Evolutionary conservation across 2,797 vertebrate genomes (phyloP), one percentile per base, ranked within the genome.

Genomic region (Mus caroli): DNA sequence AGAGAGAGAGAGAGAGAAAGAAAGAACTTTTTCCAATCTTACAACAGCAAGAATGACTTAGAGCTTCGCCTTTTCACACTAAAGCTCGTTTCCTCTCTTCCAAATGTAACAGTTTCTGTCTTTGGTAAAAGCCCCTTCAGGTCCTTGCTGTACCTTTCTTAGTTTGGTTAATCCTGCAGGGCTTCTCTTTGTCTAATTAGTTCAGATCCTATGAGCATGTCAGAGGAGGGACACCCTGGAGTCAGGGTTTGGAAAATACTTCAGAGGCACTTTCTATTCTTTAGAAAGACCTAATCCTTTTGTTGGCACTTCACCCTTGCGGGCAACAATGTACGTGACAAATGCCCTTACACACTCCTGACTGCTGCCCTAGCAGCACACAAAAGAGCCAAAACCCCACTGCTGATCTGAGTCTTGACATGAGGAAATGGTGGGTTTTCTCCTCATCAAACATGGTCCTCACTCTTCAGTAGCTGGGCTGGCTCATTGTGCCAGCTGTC

Each of bases 351-450:
- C 22, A n/a, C 0, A 15, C 92, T 97, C 56, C 64, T 79, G 95
- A 92, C 86, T 95, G 88, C 82, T 95, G 87, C 13, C 92, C 60
- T 71, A 11, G 95, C 94, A 97, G 28, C 3, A 62, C 97, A 75
- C 85, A 95, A 75, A 92, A 94, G 91, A 98, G 97, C 67, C 54
- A 67, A 92, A 96, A 95, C 80, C 90, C 80, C 90, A 85, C 76
- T 96, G 92, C 95, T 85, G 93, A 97, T 97, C 92, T 95, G 10
- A 67, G 60, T 88, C 94, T 88, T 93, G 97, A 97, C 90, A 97
- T 96, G 97, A 96, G 98, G 56, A 96, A 91, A 94, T 92, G 76
- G 2, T 6, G 54, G 52, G 62, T 94, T 94, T 98, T 95, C 93
- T 69, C 97, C 95, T 95, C n/a, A 52, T 19, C 8, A 71, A 64